Conservation (phyloP, 2,888 invertebrate species). For the Cantharis flavilabris region DNA sequence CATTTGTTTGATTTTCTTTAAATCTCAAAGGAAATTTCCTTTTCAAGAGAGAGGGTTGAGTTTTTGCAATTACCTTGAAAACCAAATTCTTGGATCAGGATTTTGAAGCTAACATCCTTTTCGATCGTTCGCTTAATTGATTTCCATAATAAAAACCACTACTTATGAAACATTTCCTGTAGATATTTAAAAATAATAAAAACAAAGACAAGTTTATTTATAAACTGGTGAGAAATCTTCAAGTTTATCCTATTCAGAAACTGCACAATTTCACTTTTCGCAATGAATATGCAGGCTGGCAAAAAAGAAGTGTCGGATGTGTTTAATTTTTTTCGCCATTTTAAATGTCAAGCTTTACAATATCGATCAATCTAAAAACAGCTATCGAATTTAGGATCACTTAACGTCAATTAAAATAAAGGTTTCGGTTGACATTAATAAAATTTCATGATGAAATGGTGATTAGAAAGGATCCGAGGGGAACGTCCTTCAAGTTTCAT, state of each 20-base stretch:
- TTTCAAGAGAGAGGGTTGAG: background rate
- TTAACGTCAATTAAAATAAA: background rate
- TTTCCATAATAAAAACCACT: background rate
- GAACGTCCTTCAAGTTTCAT: slow-evolving; percentile 48
- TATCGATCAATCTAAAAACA: background rate
- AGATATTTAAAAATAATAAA: background rate
- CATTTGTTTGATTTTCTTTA: background rate
- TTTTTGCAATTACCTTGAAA: background rate
- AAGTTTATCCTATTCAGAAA: background rate
- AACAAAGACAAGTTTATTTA: background rate
- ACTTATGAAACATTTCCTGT: background rate
- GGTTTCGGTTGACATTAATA: slow-evolving; percentile 26
- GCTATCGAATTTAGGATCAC: background rate
- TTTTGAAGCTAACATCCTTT: background rate
- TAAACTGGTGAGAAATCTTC: background rate
- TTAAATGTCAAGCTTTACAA: background rate
- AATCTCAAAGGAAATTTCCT: background rate
- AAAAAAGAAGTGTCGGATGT: background rate
- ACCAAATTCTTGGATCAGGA: background rate
- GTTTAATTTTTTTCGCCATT: background rate
- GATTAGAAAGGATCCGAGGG: slow-evolving; percentile 48
- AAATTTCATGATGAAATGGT: slow-evolving; percentile 27
- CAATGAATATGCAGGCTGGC: background rate
- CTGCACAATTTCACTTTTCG: background rate
- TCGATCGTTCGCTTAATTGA: background rate